phyloP scores from a whole-genome alignment of 2,113 vertebrate genomes.

The Hippopotamus amphibius region DNA sequence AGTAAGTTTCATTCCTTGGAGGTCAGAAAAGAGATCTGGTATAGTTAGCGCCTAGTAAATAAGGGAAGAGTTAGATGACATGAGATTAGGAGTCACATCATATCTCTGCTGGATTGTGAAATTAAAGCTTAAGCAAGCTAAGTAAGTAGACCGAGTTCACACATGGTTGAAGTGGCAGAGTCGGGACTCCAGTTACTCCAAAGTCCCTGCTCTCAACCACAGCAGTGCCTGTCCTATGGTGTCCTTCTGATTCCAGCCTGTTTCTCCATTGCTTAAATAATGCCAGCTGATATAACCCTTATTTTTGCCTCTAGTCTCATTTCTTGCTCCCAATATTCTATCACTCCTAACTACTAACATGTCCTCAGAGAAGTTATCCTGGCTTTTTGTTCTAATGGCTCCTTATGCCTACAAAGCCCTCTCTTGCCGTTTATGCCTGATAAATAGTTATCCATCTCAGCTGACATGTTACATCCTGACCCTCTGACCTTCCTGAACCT shows the following conservation, averaged over 20 bases:
- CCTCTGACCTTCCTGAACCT: neutral
- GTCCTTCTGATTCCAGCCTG: neutral
- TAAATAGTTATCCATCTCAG: neutral
- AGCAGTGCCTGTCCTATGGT: accelerated
- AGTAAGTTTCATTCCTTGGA: neutral
- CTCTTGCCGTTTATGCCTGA: neutral
- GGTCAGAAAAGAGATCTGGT: neutral
- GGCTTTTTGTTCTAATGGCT: neutral
- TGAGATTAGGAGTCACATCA: neutral
- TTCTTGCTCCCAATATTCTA: neutral
- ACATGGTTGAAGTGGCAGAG: neutral
- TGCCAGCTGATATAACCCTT: neutral
- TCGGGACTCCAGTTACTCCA: neutral
- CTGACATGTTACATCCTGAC: too few species aligned
- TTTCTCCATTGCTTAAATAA: neutral
- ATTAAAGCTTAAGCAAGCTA: neutral
- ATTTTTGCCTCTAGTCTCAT: neutral
- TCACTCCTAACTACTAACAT: neutral
- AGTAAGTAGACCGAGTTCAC: neutral
- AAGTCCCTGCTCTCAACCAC: neutral
- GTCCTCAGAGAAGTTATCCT: neutral
- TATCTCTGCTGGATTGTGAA: neutral
- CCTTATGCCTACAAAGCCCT: neutral
- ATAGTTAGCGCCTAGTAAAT: neutral
- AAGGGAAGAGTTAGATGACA: neutral